Base-by-base conservation (phyloP, 2,888 invertebrate genomes). In the Pachydiplax longipennis region DNA sequence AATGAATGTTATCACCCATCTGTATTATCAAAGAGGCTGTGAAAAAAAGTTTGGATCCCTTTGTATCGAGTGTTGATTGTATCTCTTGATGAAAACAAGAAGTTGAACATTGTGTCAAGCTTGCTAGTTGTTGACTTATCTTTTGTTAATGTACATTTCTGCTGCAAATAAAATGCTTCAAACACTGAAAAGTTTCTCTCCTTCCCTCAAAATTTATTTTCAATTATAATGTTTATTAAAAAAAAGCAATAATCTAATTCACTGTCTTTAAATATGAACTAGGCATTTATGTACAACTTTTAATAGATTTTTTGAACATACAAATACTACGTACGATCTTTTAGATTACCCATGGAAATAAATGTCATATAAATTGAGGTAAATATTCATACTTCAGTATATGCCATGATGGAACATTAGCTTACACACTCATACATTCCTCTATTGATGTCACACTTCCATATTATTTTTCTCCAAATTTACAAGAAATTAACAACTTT, bases 211-310 rank as follows among this genome's bases (percentile, higher is more conserved):
- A 87, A 22, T 87, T 87, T 87, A 87, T 87, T 87, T 87, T 87
- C 61, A 61, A 12, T 87, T 61, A 18, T 83, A 35, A 83, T 83
- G 22, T 87, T 61, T 37, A 87, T 65, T 53, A 53, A 53, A 87
- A 87, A 87, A 87, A 87, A 65, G 87, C 87, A 87, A 65, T 61
- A 87, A 35, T 61, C 58, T 35, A 65, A 58, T 58, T 35, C 58
- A 65, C 35, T 40, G 58, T 25, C 37, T 37, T 87, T 87, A 37
- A 87, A 87, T 87, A 87, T 61, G 87, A 87, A 61, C 87, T 87
- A 87, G 61, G 87, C 37, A 65, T 87, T 87, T 87, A 87, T 87
- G 61, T 87, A 87, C 87, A 87, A 87, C 61, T 87, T 37, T 65
- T 40, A 87, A 87, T 87, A 87, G 65, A 65, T 40, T 65, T 44